A percentile compares a stretch with the other conserved stretches of the same genome.
These are phyloP conservation scores for Lithophane semibrunnea DNA, from an alignment of 2,888 invertebrate genomes.

Conservation along the genomic window DNA sequence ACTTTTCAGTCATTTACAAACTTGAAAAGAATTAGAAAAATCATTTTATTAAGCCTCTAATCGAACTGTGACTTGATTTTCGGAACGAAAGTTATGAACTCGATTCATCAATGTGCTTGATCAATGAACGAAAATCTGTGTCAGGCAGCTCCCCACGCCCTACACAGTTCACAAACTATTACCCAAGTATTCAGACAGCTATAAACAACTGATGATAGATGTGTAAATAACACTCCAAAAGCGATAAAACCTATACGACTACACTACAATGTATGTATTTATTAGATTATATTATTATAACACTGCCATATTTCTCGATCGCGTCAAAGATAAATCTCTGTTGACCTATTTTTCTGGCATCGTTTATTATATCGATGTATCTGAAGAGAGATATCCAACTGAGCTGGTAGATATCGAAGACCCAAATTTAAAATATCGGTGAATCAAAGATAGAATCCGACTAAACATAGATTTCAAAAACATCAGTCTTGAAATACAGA, in stretches of 20 bases:
- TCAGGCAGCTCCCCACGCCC: slow-evolving; percentile 5
- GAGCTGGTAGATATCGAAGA: slow-evolving; percentile 53
- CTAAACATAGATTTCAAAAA: slow-evolving; percentile 3
- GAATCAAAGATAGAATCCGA: slow-evolving; percentile 11
- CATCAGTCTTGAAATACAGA: not conserved
- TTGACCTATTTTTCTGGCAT: slow-evolving; percentile 52
- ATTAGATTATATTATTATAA: slow-evolving; percentile 55
- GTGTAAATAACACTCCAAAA: slow-evolving; percentile 40
- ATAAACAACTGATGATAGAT: slow-evolving; percentile 41
- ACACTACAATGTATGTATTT: slow-evolving; percentile 39
- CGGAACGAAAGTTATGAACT: slow-evolving; percentile 34
- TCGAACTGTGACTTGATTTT: slow-evolving; percentile 10
- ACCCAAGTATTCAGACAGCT: slow-evolving; percentile 13
- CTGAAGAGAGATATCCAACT: slow-evolving; percentile 36
- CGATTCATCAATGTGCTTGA: slow-evolving; percentile 35
- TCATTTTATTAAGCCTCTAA: not conserved
- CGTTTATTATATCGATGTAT: slow-evolving; percentile 53
- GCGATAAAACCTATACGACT: slow-evolving; percentile 46
- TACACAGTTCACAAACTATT: slow-evolving; percentile 22
- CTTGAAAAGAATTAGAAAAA: not conserved
- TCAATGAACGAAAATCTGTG: slow-evolving; percentile 36
- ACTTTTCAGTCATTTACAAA: not conserved
- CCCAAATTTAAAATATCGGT: slow-evolving; percentile 32
- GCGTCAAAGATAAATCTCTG: slow-evolving; percentile 53
- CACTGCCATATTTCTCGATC: slow-evolving; percentile 50